Percentiles rank a stretch among this genome's conserved stretches.
These are phyloP conservation scores for Micronycteris hirsuta DNA, from an alignment of 2,113 vertebrate genomes.

Conservation along the genomic window DNA sequence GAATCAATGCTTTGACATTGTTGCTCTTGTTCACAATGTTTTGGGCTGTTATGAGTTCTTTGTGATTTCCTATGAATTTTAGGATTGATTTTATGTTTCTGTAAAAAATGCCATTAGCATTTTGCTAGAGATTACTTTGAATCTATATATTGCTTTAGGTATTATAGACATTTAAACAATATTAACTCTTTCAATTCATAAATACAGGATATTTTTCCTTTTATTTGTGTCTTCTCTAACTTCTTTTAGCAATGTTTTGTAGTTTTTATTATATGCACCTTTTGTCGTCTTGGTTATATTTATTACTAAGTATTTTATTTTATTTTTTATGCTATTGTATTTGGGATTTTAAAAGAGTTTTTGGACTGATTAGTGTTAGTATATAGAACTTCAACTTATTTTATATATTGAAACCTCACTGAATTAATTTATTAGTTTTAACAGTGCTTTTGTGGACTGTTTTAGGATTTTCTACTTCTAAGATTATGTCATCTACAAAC, in stretches of 20 bases:
- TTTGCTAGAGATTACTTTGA: background rate
- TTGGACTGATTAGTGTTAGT: background rate
- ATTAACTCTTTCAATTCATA: background rate
- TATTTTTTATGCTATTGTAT: background rate
- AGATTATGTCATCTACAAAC: background rate
- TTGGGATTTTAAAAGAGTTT: background rate
- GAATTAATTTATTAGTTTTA: background rate
- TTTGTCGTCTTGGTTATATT: background rate
- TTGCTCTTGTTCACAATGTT: background rate
- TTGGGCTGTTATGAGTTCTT: background rate
- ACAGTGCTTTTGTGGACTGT: background rate
- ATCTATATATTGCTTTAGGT: background rate
- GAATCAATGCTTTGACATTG: background rate
- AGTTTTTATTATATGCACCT: background rate
- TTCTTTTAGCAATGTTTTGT: background rate
- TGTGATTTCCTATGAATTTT: background rate
- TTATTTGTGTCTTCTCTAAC: background rate
- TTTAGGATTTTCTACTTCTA: background rate
- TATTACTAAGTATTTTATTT: background rate
- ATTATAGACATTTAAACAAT: background rate
- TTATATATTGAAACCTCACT: background rate
- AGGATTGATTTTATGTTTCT: background rate
- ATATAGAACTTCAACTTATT: background rate
- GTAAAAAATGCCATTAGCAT: background rate
- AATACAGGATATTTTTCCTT: background rate